phyloP scores from a whole-genome alignment of 2,797 vertebrate genomes.

The Botia kubotai region DNA sequence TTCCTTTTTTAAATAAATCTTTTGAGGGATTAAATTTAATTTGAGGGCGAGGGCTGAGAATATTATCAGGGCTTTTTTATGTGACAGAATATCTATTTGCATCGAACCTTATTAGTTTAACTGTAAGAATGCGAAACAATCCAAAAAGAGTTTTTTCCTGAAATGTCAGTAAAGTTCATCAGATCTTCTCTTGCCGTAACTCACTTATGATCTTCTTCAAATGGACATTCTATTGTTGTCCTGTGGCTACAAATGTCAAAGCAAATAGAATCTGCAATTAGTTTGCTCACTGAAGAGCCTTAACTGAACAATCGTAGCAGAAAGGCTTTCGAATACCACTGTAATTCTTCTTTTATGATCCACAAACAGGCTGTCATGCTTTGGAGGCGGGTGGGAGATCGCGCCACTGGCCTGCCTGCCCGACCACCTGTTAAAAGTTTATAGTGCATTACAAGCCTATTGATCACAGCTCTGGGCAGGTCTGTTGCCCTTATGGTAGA shows the following conservation, averaged over 20 bases:
- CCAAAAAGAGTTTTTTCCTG: not conserved
- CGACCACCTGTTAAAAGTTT: slow-evolving; percentile 46
- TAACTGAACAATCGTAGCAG: slow-evolving; percentile 25
- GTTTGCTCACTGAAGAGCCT: slow-evolving; percentile 25
- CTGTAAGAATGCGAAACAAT: not conserved
- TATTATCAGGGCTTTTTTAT: not conserved
- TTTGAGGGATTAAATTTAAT: not conserved
- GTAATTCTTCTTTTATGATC: slow-evolving; percentile 45
- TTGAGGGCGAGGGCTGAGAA: not conserved
- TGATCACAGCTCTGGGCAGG: slow-evolving; percentile 59
- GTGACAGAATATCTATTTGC: slow-evolving; percentile 16
- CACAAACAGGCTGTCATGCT: slow-evolving; percentile 45
- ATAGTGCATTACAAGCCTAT: slow-evolving; percentile 56
- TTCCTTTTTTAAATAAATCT: not conserved
- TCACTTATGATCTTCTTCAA: slow-evolving; percentile 12
- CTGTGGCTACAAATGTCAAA: slow-evolving; percentile 43
- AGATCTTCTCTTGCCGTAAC: slow-evolving; percentile 16
- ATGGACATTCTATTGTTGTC: slow-evolving; percentile 45
- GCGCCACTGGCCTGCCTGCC: slow-evolving; percentile 7
- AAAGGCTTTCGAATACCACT: slow-evolving; percentile 24
- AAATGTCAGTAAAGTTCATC: slow-evolving; percentile 42
- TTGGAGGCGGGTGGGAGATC: slow-evolving; percentile 4
- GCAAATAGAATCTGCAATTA: slow-evolving; percentile 47
- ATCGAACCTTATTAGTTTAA: slow-evolving; percentile 12
- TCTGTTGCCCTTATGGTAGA: slow-evolving; percentile 46